These are phyloP conservation scores for Pao palembangensis DNA, from an alignment of 2,113 vertebrate species.

Conservation along the genomic window DNA sequence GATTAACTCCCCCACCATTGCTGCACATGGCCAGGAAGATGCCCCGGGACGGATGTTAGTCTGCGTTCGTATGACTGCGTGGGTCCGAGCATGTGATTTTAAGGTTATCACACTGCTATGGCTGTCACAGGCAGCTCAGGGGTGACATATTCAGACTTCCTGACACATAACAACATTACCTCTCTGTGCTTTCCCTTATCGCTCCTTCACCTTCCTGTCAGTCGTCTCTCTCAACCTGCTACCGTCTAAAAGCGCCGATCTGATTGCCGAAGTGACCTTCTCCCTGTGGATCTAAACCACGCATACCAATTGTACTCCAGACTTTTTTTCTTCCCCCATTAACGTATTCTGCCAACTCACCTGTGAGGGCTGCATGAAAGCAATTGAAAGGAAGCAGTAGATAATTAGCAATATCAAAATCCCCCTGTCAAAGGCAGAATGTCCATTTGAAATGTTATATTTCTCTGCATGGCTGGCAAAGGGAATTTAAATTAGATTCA, in stretches of 20 bases:
- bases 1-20: slow-evolving; percentile 74
- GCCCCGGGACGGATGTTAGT: slow-evolving; percentile 56
- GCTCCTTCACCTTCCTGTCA: slow-evolving; percentile 55
- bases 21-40: slow-evolving; percentile 50
- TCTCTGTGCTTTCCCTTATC: slow-evolving; percentile 40
- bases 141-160: slow-evolving; percentile 57
- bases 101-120: slow-evolving; percentile 62
- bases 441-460: slow-evolving; percentile 65
- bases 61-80: slow-evolving; percentile 32
- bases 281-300: slow-evolving; percentile 51
- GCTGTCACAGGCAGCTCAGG: slow-evolving; percentile 54
- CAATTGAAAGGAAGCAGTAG: slow-evolving; percentile 57
- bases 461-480: slow-evolving; percentile 40
- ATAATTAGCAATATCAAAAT: slow-evolving; percentile 68
- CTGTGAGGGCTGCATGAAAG: slow-evolving; percentile 58
- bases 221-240: slow-evolving; percentile 42
- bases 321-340: slow-evolving; percentile 30
- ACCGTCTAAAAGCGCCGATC: slow-evolving; percentile 56
- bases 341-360: slow-evolving; percentile 62
- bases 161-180: slow-evolving; percentile 60
- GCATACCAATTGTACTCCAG: slow-evolving; percentile 61
- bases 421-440: slow-evolving; percentile 51
- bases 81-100: slow-evolving; percentile 38
- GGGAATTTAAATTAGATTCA: slow-evolving; percentile 63
- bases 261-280: slow-evolving; percentile 72